These are phyloP conservation scores for Eupithecia centaureata DNA, from an alignment of 2,888 invertebrate genomes.

Conservation along the genomic window DNA sequence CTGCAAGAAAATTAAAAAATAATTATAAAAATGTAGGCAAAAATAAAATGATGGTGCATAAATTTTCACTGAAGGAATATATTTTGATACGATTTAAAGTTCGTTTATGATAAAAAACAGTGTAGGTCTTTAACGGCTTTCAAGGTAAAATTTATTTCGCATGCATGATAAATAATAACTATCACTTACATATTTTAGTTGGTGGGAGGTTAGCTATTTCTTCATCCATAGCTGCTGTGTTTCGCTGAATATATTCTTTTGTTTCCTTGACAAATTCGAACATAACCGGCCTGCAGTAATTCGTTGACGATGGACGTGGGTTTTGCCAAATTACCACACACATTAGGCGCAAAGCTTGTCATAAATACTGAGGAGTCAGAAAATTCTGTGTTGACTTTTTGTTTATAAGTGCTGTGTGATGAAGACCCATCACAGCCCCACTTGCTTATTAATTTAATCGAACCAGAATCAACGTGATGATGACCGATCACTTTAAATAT, in stretches of 20 bases:
- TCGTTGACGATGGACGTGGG: constrained; percentile 32
- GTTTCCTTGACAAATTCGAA: constrained; percentile 24
- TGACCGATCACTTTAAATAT: constrained; percentile 10
- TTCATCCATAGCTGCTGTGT: constrained; percentile 20
- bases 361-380: constrained; percentile 28
- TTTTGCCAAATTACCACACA: constrained; percentile 32
- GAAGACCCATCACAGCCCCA: constrained; percentile 37
- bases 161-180: not conserved
- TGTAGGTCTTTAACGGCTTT: not conserved
- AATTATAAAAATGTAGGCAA: constrained; percentile 5
- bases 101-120: not conserved
- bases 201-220: constrained; percentile 11
- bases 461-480: constrained; percentile 6
- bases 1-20: constrained; percentile 17
- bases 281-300: constrained; percentile 32
- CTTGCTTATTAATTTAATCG: constrained; percentile 18
- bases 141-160: not conserved
- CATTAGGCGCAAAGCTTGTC: constrained; percentile 29
- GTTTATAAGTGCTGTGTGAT: constrained; percentile 34
- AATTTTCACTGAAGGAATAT: not conserved
- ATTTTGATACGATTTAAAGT: not conserved
- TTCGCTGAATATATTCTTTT: constrained; percentile 5
- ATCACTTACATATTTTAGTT: constrained; percentile 5
- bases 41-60: not conserved
- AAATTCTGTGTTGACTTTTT: constrained; percentile 24